Conservation (phyloP, 2,113 vertebrate genomes). For the Pelusios castaneus region DNA sequence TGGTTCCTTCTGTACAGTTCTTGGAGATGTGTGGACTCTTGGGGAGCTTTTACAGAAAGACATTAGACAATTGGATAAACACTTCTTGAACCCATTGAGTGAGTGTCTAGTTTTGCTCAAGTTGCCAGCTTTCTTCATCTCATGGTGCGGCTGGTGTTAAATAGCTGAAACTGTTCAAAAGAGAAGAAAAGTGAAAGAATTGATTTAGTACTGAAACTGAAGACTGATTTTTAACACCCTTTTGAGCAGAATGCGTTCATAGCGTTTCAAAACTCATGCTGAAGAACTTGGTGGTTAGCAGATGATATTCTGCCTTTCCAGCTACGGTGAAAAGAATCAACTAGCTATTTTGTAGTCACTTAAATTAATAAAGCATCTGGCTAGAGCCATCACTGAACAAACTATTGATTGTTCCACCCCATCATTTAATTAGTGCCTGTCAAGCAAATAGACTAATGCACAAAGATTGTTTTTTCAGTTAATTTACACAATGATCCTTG, state of each 20-base stretch:
- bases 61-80: background rate
- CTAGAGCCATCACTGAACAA: background rate
- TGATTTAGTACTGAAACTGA: background rate
- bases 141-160: background rate
- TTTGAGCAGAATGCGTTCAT: background rate
- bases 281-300: background rate
- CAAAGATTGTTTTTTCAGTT: background rate
- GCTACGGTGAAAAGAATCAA: background rate
- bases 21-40: background rate
- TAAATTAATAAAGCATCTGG: background rate
- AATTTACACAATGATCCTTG: background rate
- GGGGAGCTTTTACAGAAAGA: background rate
- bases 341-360: background rate
- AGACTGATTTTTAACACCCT: background rate
- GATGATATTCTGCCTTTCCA: background rate
- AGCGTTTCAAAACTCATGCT: background rate
- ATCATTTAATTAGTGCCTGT: background rate
- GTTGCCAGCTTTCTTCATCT: background rate
- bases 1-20: background rate
- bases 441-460: background rate
- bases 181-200: background rate
- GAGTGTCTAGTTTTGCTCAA: background rate
- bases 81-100: background rate
- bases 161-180: background rate
- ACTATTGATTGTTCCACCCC: background rate